These are phyloP conservation scores for Samia ricini DNA, from an alignment of 1,140 invertebrate genomes.

Conservation along the genomic window DNA sequence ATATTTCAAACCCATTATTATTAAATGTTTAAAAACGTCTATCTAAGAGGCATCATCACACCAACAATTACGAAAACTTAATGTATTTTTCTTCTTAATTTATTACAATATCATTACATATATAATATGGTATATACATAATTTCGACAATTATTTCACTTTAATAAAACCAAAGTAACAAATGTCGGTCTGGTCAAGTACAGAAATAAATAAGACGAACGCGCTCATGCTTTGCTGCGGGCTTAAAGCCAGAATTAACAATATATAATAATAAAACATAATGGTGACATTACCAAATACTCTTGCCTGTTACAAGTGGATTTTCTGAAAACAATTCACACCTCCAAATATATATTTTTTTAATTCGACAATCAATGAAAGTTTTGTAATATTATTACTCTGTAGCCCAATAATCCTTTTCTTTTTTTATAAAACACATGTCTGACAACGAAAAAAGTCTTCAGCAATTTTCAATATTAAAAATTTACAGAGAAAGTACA, in stretches of 20 bases:
- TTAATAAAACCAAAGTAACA: conserved; percentile 59
- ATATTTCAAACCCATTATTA: conserved; percentile 19
- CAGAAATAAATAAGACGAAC: conserved; percentile 25
- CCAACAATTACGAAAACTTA: conserved; percentile 75
- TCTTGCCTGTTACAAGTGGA: background rate
- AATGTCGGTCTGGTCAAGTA: conserved; percentile 59
- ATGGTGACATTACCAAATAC: background rate
- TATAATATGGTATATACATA: conserved; percentile 60
- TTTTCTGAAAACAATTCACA: background rate
- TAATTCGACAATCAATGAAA: conserved; percentile 60
- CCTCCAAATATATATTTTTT: conserved; percentile 42
- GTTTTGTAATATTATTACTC: background rate
- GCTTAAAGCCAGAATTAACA: conserved; percentile 4
- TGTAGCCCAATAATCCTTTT: background rate
- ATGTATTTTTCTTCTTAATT: conserved; percentile 72
- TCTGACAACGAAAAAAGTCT: background rate
- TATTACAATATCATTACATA: conserved; percentile 62
- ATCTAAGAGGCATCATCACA: too few species aligned
- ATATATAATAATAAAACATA: background rate
- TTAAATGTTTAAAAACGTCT: conserved; percentile 45
- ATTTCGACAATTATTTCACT: conserved; percentile 68
- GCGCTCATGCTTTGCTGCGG: background rate
- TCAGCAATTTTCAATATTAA: background rate
- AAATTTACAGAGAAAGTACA: background rate
- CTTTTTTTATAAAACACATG: background rate